These are phyloP conservation scores for Gobio occitaniae DNA, from an alignment of 2,797 vertebrate genomes.

Conservation along the genomic window DNA sequence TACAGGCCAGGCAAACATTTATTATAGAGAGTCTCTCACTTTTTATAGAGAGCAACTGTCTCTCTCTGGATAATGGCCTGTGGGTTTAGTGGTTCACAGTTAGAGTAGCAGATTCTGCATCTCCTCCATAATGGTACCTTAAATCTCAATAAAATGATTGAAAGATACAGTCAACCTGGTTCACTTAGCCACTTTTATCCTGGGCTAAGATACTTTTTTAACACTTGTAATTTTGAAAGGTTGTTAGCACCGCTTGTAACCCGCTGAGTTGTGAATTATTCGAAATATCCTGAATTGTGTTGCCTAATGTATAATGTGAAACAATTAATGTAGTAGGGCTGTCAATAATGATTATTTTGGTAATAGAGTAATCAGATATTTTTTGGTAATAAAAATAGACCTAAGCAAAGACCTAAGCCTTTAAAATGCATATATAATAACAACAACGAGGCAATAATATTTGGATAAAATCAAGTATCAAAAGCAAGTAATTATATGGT, in stretches of 20 bases:
- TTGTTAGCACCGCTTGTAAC: neutral
- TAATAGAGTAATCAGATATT: no score
- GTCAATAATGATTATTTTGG: no score
- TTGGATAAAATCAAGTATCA: no score
- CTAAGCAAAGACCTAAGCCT: no score
- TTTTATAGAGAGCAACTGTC: conserved; percentile 1
- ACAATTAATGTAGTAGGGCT: neutral
- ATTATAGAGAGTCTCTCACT: neutral
- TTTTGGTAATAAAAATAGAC: no score
- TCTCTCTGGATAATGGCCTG: neutral
- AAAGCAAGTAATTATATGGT: no score
- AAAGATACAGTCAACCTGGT: neutral
- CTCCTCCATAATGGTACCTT: conserved; percentile 3
- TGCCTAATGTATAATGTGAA: neutral
- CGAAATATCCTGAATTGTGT: neutral
- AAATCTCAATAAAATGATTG: neutral
- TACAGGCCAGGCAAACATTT: conserved; percentile 12
- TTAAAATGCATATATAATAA: no score
- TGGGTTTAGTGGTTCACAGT: conserved; percentile 23
- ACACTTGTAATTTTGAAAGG: neutral
- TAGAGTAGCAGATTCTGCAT: conserved; percentile 21
- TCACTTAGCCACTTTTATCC: neutral
- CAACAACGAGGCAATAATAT: no score
- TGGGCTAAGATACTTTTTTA: neutral
- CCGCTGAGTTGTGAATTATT: neutral